These are phyloP conservation scores for Emydocephalus ijimae DNA, from an alignment of 2,113 vertebrate species.

Conservation along the genomic window DNA sequence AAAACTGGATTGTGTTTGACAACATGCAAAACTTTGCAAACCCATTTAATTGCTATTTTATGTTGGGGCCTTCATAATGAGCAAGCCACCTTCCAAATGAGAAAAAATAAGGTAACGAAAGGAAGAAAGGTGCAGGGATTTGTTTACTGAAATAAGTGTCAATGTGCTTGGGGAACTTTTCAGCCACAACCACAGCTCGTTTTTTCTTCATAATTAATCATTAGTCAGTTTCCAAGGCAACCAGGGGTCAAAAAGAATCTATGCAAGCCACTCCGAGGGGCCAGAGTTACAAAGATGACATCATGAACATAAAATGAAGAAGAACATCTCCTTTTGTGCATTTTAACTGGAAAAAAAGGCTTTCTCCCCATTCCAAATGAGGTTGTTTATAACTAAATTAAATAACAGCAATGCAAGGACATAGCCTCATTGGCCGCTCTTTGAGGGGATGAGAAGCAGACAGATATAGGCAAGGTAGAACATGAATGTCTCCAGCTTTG, in stretches of 20 bases:
- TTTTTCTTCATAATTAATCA: background rate
- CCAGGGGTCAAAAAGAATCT: background rate
- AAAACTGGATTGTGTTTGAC: background rate
- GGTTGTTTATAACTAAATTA: background rate
- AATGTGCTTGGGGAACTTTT: background rate
- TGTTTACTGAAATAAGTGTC: background rate
- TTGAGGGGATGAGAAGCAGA: background rate
- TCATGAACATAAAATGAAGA: background rate
- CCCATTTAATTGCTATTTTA: background rate
- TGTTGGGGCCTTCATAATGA: background rate
- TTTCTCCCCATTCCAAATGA: background rate
- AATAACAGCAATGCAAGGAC: background rate
- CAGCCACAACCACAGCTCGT: background rate
- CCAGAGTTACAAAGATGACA: background rate
- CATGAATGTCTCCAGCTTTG: background rate
- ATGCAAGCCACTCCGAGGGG: background rate
- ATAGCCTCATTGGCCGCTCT: background rate
- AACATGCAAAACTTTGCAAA: background rate
- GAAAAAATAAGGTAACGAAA: background rate
- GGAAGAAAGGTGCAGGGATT: background rate
- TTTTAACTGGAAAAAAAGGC: background rate
- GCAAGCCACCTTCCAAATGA: background rate
- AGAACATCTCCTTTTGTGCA: background rate
- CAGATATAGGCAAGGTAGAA: background rate
- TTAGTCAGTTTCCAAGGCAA: background rate